These are phyloP conservation scores for Elaeidobius kamerunicus DNA, from an alignment of 2,888 invertebrate genomes.

Conservation along the genomic window DNA sequence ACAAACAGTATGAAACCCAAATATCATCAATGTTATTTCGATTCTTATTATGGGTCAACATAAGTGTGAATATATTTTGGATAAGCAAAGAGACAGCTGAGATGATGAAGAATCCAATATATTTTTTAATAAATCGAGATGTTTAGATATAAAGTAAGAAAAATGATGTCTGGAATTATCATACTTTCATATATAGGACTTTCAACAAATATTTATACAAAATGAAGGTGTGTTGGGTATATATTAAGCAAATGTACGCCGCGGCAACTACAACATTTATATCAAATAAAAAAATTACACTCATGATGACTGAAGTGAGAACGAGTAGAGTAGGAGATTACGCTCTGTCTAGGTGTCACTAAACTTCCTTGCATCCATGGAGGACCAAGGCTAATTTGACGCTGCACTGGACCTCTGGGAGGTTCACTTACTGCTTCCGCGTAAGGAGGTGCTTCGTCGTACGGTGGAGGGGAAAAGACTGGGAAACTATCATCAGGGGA, in stretches of 20 bases:
- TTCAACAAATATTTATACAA: conserved; percentile 4
- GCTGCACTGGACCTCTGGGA: conserved; percentile 37
- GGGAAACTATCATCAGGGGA: conserved; percentile 81
- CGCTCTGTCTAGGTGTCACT: conserved; percentile 66
- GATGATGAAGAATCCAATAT: too few relatives aligned
- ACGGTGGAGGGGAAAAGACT: conserved; percentile 80
- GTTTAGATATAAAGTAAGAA: too few relatives aligned
- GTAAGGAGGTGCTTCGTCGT: conserved; percentile 51
- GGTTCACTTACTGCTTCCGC: conserved; percentile 45
- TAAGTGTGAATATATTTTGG: too few relatives aligned
- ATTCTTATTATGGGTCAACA: too few relatives aligned
- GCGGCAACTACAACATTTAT: conserved; percentile 14
- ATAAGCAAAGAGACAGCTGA: too few relatives aligned
- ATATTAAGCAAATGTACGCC: conserved; percentile 16
- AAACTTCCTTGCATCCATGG: conserved; percentile 54
- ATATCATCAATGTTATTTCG: too few relatives aligned
- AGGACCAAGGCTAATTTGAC: conserved; percentile 52
- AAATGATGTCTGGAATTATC: background rate
- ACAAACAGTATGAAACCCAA: too few relatives aligned
- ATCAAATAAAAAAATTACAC: conserved; percentile 62
- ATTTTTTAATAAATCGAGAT: too few relatives aligned
- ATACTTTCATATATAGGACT: conserved; percentile 4
- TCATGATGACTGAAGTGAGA: conserved; percentile 82
- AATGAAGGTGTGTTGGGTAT: background rate
- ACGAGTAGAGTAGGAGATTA: conserved; percentile 73